Percentiles rank a stretch among this genome's conserved stretches.
Evolutionary conservation across 2,113 vertebrate species (phyloP).

Genomic region (Colinus virginianus): DNA sequence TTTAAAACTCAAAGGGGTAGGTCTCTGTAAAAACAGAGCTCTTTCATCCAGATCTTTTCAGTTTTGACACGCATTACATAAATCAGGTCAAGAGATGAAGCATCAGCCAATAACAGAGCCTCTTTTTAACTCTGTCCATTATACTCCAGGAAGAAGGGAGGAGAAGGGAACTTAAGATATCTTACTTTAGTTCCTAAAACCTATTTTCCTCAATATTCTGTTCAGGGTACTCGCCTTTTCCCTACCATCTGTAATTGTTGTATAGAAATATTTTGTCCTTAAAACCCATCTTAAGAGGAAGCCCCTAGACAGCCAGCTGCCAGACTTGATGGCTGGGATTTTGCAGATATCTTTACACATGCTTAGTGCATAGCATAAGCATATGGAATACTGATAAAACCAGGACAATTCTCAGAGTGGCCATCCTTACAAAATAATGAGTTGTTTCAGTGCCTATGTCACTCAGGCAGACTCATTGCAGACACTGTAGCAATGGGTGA

Average conservation of each 20-base stretch:
- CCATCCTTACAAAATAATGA: neutral
- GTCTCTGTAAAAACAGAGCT: neutral
- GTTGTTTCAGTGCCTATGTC: neutral
- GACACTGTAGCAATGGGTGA: accelerated
- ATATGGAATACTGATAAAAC: too few relatives aligned
- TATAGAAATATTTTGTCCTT: neutral
- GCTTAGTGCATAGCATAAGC: neutral
- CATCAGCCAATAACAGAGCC: neutral
- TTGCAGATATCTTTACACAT: accelerated
- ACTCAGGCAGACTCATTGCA: neutral
- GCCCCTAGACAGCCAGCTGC: neutral
- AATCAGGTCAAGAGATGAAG: neutral
- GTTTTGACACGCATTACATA: conserved; percentile 5
- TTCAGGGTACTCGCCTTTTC: neutral
- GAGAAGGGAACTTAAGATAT: neutral
- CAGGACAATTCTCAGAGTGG: neutral
- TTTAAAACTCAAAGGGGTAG: neutral
- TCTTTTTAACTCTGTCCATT: neutral
- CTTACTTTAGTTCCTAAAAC: neutral
- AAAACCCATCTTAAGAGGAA: neutral
- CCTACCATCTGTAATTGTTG: neutral
- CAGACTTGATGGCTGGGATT: neutral
- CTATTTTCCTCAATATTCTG: neutral
- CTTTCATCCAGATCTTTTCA: neutral
- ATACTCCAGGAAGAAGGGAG: accelerated